Conservation (phyloP, 2,888 invertebrate genomes). For the Adelognathus sp. region DNA sequence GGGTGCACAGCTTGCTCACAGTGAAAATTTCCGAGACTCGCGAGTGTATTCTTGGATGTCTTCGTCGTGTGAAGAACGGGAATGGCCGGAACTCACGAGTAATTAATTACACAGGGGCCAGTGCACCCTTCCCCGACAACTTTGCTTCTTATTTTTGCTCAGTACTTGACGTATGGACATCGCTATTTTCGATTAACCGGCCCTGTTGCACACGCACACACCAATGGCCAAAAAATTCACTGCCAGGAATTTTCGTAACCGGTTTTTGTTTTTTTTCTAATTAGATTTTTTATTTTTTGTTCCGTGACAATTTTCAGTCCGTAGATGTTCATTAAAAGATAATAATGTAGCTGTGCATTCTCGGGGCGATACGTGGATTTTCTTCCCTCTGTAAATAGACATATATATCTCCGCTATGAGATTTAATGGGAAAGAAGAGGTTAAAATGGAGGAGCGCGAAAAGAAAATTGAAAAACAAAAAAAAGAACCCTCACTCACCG, state of each 20-base stretch:
- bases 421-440: slow-evolving; percentile 1
- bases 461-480: slow-evolving; percentile 8
- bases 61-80: not conserved
- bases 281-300: not conserved
- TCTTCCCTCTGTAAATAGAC: slow-evolving; percentile 51
- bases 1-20: slow-evolving; percentile 24
- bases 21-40: slow-evolving; percentile 23
- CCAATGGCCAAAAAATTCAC: slow-evolving; percentile 53
- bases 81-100: slow-evolving; percentile 27
- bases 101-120: slow-evolving; percentile 49
- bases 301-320: slow-evolving; percentile 24
- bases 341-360: slow-evolving; percentile 13
- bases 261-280: not conserved
- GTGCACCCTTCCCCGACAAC: slow-evolving; percentile 35
- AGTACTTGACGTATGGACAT: not conserved
- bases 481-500: slow-evolving; percentile 40
- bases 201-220: not conserved
- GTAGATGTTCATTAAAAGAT: not conserved
- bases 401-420: slow-evolving; percentile 18
- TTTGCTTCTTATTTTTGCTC: not conserved
- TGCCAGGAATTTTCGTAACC: slow-evolving; percentile 43
- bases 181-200: slow-evolving; percentile 45
- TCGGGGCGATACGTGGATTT: slow-evolving; percentile 36
- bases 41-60: slow-evolving; percentile 25
- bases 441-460: slow-evolving; percentile 13